These are phyloP conservation scores for Ovibos moschatus DNA, from an alignment of 2,113 vertebrate genomes.

Conservation along the genomic window DNA sequence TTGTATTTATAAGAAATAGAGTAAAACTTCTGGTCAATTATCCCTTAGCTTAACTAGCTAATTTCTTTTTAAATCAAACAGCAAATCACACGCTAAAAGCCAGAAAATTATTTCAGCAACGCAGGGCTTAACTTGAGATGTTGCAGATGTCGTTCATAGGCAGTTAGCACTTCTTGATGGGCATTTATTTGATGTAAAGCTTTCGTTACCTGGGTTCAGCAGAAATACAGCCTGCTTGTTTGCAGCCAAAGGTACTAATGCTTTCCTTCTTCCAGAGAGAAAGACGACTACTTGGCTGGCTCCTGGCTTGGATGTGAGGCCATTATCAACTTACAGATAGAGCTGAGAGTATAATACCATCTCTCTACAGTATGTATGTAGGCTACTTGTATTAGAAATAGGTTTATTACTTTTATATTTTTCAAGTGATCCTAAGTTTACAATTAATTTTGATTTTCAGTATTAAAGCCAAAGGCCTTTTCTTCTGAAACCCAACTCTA, in stretches of 20 bases:
- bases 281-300: background rate
- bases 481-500: background rate
- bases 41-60: background rate
- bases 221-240: conserved; percentile 3
- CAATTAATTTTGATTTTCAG: background rate
- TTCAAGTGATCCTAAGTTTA: background rate
- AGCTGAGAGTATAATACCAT: background rate
- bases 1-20: background rate
- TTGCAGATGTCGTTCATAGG: background rate
- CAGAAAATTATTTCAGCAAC: conserved; percentile 44
- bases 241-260: conserved; percentile 1
- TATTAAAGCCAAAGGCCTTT: background rate
- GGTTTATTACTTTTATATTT: background rate
- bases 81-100: conserved; percentile 9
- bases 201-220: conserved; percentile 10
- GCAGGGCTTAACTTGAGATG: conserved; percentile 28
- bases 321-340: background rate
- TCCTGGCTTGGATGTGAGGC: background rate
- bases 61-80: conserved; percentile 33
- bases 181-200: conserved; percentile 26
- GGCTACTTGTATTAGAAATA: background rate
- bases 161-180: conserved; percentile 19
- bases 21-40: background rate
- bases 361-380: background rate
- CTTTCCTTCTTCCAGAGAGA: background rate